Conservation (phyloP, 2,113 vertebrate species). For the Rhea pennata region DNA sequence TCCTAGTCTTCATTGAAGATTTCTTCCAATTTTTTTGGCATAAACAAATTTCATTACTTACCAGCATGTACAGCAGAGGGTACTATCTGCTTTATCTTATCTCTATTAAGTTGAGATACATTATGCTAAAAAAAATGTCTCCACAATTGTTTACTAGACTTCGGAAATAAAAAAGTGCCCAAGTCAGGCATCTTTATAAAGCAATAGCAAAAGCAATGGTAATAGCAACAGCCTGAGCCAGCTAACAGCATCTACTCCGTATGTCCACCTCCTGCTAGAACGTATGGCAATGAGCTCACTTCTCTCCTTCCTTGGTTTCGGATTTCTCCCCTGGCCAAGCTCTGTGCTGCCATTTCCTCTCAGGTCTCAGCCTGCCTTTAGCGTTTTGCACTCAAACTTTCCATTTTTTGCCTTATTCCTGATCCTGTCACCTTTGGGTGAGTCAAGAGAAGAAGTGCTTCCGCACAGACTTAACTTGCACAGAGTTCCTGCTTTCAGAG, state of each 20-base stretch:
- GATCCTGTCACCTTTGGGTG: background rate
- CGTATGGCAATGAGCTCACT: background rate
- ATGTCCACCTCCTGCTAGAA: background rate
- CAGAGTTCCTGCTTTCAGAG: background rate
- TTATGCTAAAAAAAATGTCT: background rate
- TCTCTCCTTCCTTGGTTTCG: background rate
- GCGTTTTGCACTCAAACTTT: background rate
- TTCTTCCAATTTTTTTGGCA: background rate
- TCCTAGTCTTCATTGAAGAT: background rate
- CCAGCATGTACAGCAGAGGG: background rate
- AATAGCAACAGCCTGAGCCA: background rate
- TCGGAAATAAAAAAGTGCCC: background rate
- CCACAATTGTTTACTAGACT: background rate
- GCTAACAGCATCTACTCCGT: background rate
- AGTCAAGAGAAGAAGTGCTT: background rate
- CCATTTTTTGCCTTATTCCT: background rate
- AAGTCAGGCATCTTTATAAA: background rate
- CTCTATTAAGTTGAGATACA: background rate
- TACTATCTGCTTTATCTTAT: background rate
- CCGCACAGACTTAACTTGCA: background rate
- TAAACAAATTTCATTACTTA: background rate
- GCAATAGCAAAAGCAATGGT: background rate
- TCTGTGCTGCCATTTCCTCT: background rate
- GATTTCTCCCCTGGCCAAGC: background rate
- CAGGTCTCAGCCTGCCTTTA: fast-evolving